These are phyloP conservation scores for Rhynchomys soricoides DNA, from an alignment of 2,113 vertebrate species.

Conservation along the genomic window DNA sequence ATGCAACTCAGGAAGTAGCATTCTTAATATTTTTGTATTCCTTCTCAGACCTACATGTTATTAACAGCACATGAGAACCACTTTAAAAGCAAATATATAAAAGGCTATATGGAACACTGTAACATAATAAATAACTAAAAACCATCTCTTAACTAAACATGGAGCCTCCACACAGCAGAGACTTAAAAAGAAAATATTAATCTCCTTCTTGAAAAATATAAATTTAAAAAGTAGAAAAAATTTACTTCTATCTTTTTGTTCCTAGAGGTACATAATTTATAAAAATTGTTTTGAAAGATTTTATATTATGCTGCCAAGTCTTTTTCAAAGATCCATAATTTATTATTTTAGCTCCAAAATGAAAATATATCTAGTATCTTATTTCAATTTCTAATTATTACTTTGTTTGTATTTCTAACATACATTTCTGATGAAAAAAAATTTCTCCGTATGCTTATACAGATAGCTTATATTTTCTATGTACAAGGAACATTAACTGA, in stretches of 20 bases:
- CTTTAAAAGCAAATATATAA: constrained; percentile 4
- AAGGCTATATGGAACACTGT: neutral
- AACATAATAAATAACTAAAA: constrained; percentile 39
- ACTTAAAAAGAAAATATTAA: constrained; percentile 52
- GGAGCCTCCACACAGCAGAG: neutral
- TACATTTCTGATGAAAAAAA: neutral
- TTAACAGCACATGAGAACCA: neutral
- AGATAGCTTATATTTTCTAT: neutral
- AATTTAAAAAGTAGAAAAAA: constrained; percentile 33
- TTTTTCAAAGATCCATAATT: constrained; percentile 39
- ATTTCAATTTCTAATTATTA: neutral
- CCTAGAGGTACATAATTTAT: neutral
- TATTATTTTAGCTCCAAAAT: neutral
- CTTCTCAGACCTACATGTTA: constrained; percentile 13
- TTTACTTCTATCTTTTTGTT: constrained; percentile 29
- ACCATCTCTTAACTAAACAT: constrained; percentile 14
- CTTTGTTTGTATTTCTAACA: neutral
- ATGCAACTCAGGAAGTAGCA: neutral
- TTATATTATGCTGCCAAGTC: neutral
- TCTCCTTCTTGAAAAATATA: neutral
- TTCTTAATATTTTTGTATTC: neutral
- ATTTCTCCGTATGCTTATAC: neutral
- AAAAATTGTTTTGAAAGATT: constrained; percentile 20
- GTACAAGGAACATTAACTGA: neutral
- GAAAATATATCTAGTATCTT: neutral